These are phyloP conservation scores for Pyrgilauda ruficollis DNA, from an alignment of 2,113 vertebrate species.

Conservation along the genomic window DNA sequence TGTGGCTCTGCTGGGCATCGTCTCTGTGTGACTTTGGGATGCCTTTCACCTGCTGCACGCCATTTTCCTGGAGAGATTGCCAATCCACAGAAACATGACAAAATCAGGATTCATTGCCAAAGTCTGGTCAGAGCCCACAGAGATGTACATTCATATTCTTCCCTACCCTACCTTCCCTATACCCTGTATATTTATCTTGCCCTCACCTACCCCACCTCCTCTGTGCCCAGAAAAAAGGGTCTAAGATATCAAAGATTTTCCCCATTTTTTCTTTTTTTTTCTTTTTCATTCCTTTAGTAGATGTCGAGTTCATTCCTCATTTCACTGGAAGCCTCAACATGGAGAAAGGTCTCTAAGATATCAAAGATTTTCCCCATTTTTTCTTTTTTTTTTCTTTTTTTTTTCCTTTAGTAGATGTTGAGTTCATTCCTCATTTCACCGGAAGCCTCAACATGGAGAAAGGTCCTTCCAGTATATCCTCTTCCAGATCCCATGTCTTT, in stretches of 20 bases:
- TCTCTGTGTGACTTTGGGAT: not conserved
- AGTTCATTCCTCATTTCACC: not conserved
- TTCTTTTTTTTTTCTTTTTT: fast-evolving
- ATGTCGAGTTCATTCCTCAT: not conserved
- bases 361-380: not conserved
- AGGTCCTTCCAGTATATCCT: not conserved
- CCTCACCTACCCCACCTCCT: not conserved
- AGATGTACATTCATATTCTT: not conserved
- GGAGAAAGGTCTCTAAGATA: not conserved
- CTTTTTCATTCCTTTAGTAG: not conserved
- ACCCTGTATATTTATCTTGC: not conserved
- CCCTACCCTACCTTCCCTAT: not conserved
- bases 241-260: not conserved
- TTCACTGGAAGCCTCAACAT: not conserved
- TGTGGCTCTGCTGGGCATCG: conserved; percentile 31
- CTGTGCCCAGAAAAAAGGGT: not conserved
- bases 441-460: not conserved
- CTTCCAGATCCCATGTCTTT: not conserved
- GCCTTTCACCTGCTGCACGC: not conserved
- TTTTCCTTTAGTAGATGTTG: not conserved
- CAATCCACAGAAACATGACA: not conserved
- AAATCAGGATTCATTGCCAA: conserved; percentile 50
- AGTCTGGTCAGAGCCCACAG: conserved; percentile 41
- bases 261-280: not conserved
- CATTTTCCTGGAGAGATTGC: conserved; percentile 17